These are phyloP conservation scores for Neelides sp. DNA, from an alignment of 1,140 invertebrate genomes.

Conservation along the genomic window DNA sequence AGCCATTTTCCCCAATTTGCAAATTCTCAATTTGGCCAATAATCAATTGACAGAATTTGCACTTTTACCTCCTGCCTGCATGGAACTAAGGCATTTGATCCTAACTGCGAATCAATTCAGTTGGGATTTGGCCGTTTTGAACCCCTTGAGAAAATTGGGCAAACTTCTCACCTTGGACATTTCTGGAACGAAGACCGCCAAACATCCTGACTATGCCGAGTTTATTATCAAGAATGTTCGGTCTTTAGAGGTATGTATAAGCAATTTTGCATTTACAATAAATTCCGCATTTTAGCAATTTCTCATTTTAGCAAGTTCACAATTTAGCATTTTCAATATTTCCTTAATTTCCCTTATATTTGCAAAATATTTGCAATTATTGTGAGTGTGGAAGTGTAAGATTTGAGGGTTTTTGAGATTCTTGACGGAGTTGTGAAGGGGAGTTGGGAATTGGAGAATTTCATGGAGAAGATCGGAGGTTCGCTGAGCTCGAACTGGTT, in stretches of 20 bases:
- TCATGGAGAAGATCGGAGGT: slow-evolving; percentile 12
- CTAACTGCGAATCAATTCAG: slow-evolving; percentile 20
- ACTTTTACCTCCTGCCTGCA: slow-evolving; percentile 10
- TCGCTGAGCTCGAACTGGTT: slow-evolving; percentile 16
- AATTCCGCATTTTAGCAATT: no score
- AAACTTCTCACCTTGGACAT: slow-evolving; percentile 14
- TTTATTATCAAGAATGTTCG: slow-evolving; percentile 4
- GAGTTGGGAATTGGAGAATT: slow-evolving; percentile 5
- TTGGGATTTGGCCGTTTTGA: slow-evolving; percentile 7
- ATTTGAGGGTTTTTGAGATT: no score
- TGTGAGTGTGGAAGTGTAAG: no score
- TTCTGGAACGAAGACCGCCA: slow-evolving; percentile 10
- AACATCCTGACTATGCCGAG: slow-evolving; percentile 18
- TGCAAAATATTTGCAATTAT: no score
- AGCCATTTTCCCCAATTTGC: slow-evolving; percentile 17
- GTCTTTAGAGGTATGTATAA: slow-evolving; percentile 10
- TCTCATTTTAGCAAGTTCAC: no score
- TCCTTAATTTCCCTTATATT: no score
- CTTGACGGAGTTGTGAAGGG: slow-evolving; percentile 12
- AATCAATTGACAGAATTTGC: slow-evolving; percentile 18
- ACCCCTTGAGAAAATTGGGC: background rate
- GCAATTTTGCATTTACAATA: background rate
- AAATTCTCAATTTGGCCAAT: slow-evolving; percentile 19
- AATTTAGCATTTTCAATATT: no score
- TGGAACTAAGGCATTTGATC: slow-evolving; percentile 16